phyloP scores from a whole-genome alignment of 2,113 vertebrate species.

The Chunga burmeisteri region DNA sequence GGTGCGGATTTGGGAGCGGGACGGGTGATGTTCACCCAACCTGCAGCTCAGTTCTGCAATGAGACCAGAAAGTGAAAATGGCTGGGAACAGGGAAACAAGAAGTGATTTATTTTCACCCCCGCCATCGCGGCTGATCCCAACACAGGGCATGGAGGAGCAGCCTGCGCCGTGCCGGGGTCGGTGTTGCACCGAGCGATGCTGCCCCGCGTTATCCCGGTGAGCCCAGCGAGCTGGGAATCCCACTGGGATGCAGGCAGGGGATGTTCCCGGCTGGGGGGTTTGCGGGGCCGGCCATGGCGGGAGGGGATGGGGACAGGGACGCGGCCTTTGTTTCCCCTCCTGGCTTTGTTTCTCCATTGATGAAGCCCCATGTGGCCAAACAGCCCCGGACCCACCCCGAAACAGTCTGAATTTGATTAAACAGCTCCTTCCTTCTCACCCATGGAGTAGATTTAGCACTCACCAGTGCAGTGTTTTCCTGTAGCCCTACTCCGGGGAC shows the following conservation, averaged over 20 bases:
- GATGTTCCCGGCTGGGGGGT: rapidly evolving
- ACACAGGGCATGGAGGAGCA: background rate
- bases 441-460: background rate
- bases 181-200: rapidly evolving
- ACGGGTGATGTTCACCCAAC: background rate
- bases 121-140: background rate
- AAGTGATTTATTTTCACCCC: background rate
- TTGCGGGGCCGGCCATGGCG: background rate
- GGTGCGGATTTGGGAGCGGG: background rate
- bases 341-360: constrained; percentile 38
- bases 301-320: background rate
- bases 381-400: background rate
- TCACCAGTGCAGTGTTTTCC: background rate
- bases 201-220: rapidly evolving
- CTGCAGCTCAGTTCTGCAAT: background rate
- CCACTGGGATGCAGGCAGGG: rapidly evolving
- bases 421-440: background rate
- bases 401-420: background rate
- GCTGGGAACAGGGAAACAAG: background rate
- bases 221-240: rapidly evolving
- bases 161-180: rapidly evolving
- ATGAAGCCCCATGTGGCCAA: constrained; percentile 12
- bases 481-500: background rate
- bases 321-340: constrained; percentile 23
- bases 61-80: background rate